Evolutionary conservation across 2,888 invertebrate genomes (phyloP).

Genomic region (Amaurobius ferox): DNA sequence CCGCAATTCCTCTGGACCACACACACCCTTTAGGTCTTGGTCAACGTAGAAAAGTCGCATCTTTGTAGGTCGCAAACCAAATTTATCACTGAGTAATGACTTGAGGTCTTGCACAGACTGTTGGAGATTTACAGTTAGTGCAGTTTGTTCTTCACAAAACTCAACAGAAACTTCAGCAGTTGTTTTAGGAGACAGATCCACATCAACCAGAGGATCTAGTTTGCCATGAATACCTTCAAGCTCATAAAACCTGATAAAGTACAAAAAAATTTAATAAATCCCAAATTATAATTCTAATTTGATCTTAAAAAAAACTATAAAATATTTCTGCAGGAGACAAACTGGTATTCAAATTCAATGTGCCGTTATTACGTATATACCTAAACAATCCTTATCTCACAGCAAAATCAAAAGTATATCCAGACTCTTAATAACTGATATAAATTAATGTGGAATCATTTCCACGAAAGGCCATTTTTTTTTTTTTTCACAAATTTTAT

Average conservation of each 20-base stretch:
- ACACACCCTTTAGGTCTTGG: conserved; percentile 81
- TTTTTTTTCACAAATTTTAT: too few relatives aligned
- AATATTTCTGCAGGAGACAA: too few relatives aligned
- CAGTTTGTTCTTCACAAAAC: conserved; percentile 81
- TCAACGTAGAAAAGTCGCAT: conserved; percentile 94
- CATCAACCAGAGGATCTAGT: conserved; percentile 91
- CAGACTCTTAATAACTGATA: too few relatives aligned
- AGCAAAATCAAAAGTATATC: too few relatives aligned
- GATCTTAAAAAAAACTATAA: too few relatives aligned
- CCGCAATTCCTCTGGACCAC: conserved; percentile 86
- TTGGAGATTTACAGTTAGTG: conserved; percentile 84
- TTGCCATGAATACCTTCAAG: conserved; percentile 90
- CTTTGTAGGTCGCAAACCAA: conserved; percentile 88
- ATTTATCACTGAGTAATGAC: conserved; percentile 83
- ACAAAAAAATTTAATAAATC: not conserved
- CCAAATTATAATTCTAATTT: too few relatives aligned
- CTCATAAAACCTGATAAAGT: conserved; percentile 85
- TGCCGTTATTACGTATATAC: too few relatives aligned
- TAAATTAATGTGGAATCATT: too few relatives aligned
- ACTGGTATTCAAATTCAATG: too few relatives aligned
- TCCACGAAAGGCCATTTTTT: too few relatives aligned
- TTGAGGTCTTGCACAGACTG: conserved; percentile 84
- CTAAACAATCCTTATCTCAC: too few relatives aligned
- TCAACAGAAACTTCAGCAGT: conserved; percentile 89
- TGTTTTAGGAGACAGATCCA: conserved; percentile 84